These are phyloP conservation scores for Micromesistius poutassou DNA, from an alignment of 2,797 vertebrate genomes.

Conservation along the genomic window DNA sequence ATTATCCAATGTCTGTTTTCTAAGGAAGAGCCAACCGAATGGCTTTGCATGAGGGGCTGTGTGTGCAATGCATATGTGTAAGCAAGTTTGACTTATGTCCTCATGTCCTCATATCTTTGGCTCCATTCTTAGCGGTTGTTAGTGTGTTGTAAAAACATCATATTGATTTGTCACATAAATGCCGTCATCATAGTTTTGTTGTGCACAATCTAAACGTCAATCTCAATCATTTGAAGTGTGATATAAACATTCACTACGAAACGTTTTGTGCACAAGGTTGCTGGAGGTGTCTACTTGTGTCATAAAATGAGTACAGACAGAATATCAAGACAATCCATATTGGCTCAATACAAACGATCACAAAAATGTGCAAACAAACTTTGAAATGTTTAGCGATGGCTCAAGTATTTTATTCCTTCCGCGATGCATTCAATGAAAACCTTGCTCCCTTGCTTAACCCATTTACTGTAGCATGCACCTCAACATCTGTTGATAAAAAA, in stretches of 20 bases:
- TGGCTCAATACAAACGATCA: not conserved
- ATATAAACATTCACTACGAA: not conserved
- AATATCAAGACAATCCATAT: constrained; percentile 3
- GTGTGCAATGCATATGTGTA: not conserved
- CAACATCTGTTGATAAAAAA: not conserved
- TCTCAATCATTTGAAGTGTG: not conserved
- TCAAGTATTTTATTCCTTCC: not conserved
- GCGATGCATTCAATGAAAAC: not conserved
- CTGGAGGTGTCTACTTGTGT: not conserved
- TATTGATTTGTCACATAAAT: not conserved
- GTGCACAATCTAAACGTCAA: not conserved
- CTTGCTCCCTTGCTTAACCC: not conserved
- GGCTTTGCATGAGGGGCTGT: not conserved
- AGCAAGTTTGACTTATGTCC: not conserved
- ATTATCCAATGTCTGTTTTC: not conserved
- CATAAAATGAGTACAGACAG: not conserved
- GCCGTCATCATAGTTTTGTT: not conserved
- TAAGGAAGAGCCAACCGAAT: not conserved
- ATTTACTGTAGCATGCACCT: not conserved
- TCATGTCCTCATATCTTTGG: not conserved
- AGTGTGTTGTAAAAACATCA: not conserved
- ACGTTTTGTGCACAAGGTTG: not conserved
- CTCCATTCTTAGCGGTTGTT: not conserved
- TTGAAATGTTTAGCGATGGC: not conserved
- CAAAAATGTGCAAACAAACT: not conserved